Evolutionary conservation across 2,113 vertebrate genomes (phyloP).

Genomic region (Drymodes brunneopygia): DNA sequence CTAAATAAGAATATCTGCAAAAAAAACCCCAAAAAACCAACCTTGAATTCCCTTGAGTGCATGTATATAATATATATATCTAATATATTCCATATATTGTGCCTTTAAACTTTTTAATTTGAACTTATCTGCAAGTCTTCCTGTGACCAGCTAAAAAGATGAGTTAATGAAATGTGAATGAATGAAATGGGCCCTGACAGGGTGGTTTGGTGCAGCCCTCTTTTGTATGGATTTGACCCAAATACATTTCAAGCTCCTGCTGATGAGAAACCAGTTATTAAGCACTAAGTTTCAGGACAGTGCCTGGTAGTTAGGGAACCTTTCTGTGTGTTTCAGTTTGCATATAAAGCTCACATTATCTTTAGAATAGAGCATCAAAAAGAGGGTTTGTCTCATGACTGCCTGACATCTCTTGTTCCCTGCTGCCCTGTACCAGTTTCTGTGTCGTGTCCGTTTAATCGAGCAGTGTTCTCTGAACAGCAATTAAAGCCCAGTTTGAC

Average conservation of each 20-base stretch:
- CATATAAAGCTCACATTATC: constrained; percentile 16
- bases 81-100: not conserved
- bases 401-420: constrained; percentile 64
- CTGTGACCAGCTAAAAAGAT: not conserved
- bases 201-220: not conserved
- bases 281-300: not conserved
- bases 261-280: not conserved
- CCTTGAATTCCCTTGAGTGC: not conserved
- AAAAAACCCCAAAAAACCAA: not conserved
- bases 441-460: constrained; percentile 49
- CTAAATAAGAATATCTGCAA: not conserved
- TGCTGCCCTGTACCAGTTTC: constrained; percentile 33
- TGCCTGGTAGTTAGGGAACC: not conserved
- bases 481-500: constrained; percentile 72
- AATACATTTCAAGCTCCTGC: not conserved
- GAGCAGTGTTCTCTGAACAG: constrained; percentile 55
- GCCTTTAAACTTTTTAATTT: not conserved
- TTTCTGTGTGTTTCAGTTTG: constrained; percentile 4
- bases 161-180: not conserved
- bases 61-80: too few relatives aligned
- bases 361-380: constrained; percentile 55
- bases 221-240: not conserved
- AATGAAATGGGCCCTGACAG: not conserved
- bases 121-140: not conserved
- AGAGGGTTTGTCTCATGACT: constrained; percentile 67